Base-by-base conservation (phyloP, 2,113 vertebrate species). In the Strigops habroptila region DNA sequence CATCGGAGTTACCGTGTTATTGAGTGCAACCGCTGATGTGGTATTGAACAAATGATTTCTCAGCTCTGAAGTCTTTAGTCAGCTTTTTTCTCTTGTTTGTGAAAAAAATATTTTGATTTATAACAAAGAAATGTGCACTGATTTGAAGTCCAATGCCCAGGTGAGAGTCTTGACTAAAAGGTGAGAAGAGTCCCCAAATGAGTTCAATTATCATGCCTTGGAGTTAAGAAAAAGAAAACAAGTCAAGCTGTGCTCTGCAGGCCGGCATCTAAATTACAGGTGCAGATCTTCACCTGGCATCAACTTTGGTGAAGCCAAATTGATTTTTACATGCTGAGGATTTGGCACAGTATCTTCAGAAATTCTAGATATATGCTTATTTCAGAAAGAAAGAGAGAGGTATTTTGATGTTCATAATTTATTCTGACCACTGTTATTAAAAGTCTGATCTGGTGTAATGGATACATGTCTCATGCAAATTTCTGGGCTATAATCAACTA, bases 221-320 rank as follows among this genome's bases (percentile, higher is more conserved):
- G 67, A 83, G 68, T 88, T 70, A 77, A 88, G 67, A 60, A 81
- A 88, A 86, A 86, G 75, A 88, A 95, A 95, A 89, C 86, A 95
- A 82, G 44, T 86, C 96, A 92, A 84, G 86, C 83, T 96, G 92
- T 93, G 83, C 83, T 86, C 91, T 96, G 82, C 92, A 86, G 91
- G 88, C 51, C 83, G 82, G 43, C 83, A 79, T 71, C 77, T 92
- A 86, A 92, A 93, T 78, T 91, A 89, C 83, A 96, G 89, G 83
- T 93, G 83, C 69, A 75, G 60, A 81, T 93, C 71, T 90, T 92
- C 88, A 86, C 51, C 80, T 91, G 80, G 48, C 65, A 75, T 86
- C 88, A 81, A 3, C 43, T 81, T 71, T 60, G 59, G 64, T 57
- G 92, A 75, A 91, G 35, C 35, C 51, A 75, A 91, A 90, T 68